Percentiles rank a stretch among this genome's conserved stretches.
These are phyloP conservation scores for Ashinkailepas kermadecensis DNA, from an alignment of 2,888 invertebrate genomes.

Conservation along the genomic window DNA sequence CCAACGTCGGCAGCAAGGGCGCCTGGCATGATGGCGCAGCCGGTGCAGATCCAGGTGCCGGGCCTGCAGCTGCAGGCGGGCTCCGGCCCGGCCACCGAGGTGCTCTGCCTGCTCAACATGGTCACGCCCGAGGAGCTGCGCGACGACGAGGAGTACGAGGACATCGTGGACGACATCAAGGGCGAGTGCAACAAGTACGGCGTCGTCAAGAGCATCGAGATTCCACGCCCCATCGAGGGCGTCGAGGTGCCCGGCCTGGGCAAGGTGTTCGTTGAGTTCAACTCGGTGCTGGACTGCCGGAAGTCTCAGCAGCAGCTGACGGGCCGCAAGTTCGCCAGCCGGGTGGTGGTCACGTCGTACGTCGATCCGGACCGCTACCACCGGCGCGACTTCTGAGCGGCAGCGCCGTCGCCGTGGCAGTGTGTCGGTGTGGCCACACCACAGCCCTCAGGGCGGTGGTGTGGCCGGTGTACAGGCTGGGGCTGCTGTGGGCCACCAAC, in stretches of 20 bases:
- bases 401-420: too few species aligned
- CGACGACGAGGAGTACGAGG: constrained; percentile 97
- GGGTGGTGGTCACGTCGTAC: constrained; percentile 97
- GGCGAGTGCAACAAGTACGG: constrained; percentile 85
- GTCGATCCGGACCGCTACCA: constrained; percentile 98
- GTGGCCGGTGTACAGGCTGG: too few species aligned
- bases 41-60: constrained; percentile 92
- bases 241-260: constrained; percentile 48
- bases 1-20: constrained; percentile 96
- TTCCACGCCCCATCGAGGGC: constrained; percentile 92
- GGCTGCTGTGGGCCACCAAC: too few species aligned
- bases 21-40: constrained; percentile 64
- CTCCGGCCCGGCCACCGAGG: constrained; percentile 89
- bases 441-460: too few species aligned
- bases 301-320: constrained; percentile 96
- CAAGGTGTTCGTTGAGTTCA: constrained; percentile 91
- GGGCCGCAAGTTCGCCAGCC: constrained; percentile 94
- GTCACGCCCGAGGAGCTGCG: constrained; percentile 92
- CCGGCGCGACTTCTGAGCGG: constrained; percentile 80
- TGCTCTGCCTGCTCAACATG: constrained; percentile 94
- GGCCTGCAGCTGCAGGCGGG: constrained; percentile 71
- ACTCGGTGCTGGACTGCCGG: constrained; percentile 90
- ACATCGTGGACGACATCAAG: constrained; percentile 95
- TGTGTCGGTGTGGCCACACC: too few species aligned
- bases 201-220: constrained; percentile 87